phyloP scores from a whole-genome alignment of 2,113 vertebrate species.

The Naja naja region DNA sequence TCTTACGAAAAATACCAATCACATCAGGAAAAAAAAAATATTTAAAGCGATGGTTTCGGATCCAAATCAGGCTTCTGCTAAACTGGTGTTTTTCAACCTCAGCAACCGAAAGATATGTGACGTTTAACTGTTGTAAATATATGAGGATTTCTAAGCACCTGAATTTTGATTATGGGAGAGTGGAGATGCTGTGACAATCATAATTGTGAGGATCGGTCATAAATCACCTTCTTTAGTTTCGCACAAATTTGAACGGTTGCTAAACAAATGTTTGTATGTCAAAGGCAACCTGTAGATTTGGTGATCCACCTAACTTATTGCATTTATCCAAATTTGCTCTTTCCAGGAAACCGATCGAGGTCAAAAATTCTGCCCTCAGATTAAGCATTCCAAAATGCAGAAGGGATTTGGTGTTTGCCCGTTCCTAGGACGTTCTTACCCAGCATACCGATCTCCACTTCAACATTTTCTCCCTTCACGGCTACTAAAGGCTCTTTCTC shows the following conservation, averaged over 20 bases:
- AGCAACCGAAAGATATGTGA: neutral
- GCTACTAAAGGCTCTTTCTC: neutral
- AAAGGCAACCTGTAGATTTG: neutral
- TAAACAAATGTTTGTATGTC: too few species aligned
- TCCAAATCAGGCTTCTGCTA: neutral
- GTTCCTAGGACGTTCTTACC: neutral
- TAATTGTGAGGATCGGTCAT: neutral
- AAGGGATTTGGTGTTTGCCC: neutral
- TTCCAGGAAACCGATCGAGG: neutral
- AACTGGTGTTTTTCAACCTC: neutral
- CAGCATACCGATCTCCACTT: neutral
- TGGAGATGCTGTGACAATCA: neutral
- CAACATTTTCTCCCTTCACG: neutral
- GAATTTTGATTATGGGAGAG: neutral
- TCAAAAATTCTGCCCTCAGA: neutral
- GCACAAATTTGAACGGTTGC: neutral
- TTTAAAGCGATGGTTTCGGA: neutral
- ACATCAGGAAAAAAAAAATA: neutral
- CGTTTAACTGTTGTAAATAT: neutral
- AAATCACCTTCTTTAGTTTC: neutral
- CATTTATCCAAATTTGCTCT: neutral
- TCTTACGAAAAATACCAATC: neutral
- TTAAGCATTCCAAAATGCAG: neutral
- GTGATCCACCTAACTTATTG: neutral
- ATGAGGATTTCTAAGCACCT: too few species aligned